A percentile compares a stretch with the other conserved stretches of the same genome.
Evolutionary conservation across 2,113 vertebrate species (phyloP).

Genomic region (Myotis yumanensis): DNA sequence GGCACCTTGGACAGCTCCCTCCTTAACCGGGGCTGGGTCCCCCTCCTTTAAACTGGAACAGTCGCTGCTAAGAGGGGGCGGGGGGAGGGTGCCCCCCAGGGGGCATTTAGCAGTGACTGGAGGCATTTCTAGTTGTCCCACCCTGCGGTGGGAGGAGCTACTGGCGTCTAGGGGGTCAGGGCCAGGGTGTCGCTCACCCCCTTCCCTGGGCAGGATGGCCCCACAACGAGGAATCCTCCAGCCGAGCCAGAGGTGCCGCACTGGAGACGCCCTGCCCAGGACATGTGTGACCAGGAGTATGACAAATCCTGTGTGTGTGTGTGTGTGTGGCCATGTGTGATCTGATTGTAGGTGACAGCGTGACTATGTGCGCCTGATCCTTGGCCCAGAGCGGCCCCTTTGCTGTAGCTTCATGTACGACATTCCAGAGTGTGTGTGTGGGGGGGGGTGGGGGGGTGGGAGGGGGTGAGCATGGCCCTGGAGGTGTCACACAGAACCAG

Average conservation of each 20-base stretch:
- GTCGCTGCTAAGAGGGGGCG: too few species aligned
- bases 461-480: not conserved
- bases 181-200: accelerated
- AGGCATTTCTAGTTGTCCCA: not conserved
- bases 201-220: not conserved
- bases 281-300: not conserved
- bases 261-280: too few species aligned
- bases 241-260: accelerated
- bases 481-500: not conserved
- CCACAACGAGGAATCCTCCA: accelerated
- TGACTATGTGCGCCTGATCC: not conserved
- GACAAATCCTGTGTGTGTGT: not conserved
- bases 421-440: not conserved
- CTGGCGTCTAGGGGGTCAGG: not conserved
- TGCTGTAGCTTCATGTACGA: not conserved
- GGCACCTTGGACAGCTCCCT: conserved; percentile 53
- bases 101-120: not conserved
- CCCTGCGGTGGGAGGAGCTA: not conserved
- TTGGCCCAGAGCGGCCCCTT: not conserved
- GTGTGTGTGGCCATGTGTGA: not conserved
- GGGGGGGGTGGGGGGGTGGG: accelerated
- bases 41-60: not conserved
- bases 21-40: accelerated
- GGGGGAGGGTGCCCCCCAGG: accelerated
- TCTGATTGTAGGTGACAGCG: not conserved